phyloP scores from a whole-genome alignment of 2,888 invertebrate species.

The Onthophagus sagittarius region DNA sequence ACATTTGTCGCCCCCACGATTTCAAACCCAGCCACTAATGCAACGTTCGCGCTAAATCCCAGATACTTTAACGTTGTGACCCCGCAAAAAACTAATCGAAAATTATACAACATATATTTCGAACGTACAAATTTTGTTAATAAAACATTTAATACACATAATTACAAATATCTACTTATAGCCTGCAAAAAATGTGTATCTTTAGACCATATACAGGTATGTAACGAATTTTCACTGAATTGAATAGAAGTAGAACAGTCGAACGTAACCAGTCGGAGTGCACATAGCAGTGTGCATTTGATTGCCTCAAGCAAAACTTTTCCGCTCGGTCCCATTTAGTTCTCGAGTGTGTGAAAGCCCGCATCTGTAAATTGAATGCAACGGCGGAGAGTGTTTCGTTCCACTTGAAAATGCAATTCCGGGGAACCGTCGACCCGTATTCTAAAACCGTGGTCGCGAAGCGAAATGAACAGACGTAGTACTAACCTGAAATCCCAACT shows the following conservation, averaged over 20 bases:
- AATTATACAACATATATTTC: not conserved
- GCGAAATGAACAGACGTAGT: not conserved
- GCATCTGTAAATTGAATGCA: constrained; percentile 32
- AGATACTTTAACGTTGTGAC: not conserved
- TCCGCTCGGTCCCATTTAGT: constrained; percentile 30
- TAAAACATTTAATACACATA: not conserved
- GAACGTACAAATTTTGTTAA: not conserved
- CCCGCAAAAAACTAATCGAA: not conserved
- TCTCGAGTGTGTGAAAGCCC: constrained; percentile 32
- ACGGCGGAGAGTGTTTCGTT: constrained; percentile 21
- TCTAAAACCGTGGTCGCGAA: not conserved
- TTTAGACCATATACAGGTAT: not conserved
- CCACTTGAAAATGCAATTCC: constrained; percentile 23
- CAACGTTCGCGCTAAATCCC: not conserved
- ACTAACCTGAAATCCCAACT: not conserved
- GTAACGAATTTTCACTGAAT: not conserved
- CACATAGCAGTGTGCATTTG: constrained; percentile 34
- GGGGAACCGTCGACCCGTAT: not conserved
- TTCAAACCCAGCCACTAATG: not conserved
- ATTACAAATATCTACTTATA: too few relatives aligned
- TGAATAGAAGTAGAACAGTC: not conserved
- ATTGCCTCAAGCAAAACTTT: constrained; percentile 33
- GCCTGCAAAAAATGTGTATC: too few relatives aligned
- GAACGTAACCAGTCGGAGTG: constrained; percentile 34
- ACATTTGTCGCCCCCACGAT: constrained; percentile 7